Evolutionary conservation across 2,113 vertebrate species (phyloP).

Genomic region (Vulpes ferrilata): DNA sequence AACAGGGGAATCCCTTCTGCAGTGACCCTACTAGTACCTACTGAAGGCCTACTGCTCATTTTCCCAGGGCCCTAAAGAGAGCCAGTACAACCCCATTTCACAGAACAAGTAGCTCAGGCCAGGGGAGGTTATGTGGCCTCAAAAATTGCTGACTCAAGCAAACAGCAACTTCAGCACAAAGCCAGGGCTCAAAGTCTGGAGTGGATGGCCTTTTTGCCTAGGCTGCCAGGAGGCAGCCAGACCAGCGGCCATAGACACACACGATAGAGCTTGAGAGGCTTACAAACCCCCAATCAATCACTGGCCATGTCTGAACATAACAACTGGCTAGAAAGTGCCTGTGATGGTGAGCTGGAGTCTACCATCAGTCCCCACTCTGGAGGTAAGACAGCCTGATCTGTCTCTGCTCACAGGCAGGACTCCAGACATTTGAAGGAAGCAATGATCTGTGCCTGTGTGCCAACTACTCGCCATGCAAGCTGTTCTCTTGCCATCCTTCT

Average conservation of each 20-base stretch:
- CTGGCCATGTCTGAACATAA: background rate
- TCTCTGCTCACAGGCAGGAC: background rate
- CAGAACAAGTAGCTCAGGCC: background rate
- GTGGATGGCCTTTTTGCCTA: background rate
- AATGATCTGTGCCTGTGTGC: background rate
- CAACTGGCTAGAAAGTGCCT: background rate
- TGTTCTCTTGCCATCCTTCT: background rate
- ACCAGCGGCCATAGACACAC: no score
- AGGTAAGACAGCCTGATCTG: background rate
- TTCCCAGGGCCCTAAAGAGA: background rate
- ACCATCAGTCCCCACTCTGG: background rate
- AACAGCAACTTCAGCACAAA: background rate
- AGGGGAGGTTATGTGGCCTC: background rate
- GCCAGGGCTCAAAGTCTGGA: background rate
- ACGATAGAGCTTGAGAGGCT: background rate
- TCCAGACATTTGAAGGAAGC: background rate
- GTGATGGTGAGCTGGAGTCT: background rate
- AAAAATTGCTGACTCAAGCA: background rate
- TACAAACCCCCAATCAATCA: background rate
- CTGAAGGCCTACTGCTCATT: background rate
- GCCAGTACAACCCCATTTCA: background rate
- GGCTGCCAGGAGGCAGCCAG: accelerated
- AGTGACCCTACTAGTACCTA: background rate
- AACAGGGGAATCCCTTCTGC: background rate
- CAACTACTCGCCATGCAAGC: background rate